phyloP scores from a whole-genome alignment of 2,113 vertebrate genomes.

The Mastomys natalensis region DNA sequence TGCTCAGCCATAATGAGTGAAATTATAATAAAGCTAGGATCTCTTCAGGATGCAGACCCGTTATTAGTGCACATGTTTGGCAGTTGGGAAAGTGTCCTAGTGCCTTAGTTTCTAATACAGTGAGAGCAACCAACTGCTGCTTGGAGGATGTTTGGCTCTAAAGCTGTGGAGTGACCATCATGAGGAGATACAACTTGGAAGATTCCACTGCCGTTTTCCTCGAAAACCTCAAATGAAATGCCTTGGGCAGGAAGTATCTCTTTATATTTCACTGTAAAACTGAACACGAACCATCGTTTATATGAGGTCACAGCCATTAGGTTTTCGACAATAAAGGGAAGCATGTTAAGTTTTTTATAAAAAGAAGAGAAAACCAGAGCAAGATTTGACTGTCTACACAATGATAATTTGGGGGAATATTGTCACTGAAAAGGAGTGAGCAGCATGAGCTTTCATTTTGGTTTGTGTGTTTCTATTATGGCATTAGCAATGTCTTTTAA shows the following conservation, averaged over 20 bases:
- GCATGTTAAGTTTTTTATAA: neutral
- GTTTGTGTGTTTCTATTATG: constrained; percentile 6
- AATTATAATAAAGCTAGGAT: too few relatives aligned
- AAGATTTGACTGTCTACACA: neutral
- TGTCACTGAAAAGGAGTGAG: constrained; percentile 29
- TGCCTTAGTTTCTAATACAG: neutral
- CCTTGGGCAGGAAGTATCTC: neutral
- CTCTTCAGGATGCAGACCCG: neutral
- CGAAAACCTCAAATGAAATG: neutral
- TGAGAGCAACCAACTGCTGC: neutral
- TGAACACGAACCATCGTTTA: neutral
- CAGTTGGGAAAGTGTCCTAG: neutral
- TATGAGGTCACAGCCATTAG: neutral
- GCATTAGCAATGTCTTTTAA: neutral
- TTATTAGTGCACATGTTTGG: neutral
- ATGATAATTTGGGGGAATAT: constrained; percentile 19
- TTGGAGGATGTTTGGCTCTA: neutral
- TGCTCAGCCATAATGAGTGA: neutral
- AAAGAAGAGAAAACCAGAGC: neutral
- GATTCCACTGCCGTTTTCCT: neutral
- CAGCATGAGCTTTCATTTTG: neutral
- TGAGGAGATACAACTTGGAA: neutral
- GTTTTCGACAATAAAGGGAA: neutral
- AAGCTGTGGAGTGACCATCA: neutral
- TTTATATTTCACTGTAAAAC: neutral